phyloP scores from a whole-genome alignment of 2,113 vertebrate genomes.

The Miniopterus natalensis region DNA sequence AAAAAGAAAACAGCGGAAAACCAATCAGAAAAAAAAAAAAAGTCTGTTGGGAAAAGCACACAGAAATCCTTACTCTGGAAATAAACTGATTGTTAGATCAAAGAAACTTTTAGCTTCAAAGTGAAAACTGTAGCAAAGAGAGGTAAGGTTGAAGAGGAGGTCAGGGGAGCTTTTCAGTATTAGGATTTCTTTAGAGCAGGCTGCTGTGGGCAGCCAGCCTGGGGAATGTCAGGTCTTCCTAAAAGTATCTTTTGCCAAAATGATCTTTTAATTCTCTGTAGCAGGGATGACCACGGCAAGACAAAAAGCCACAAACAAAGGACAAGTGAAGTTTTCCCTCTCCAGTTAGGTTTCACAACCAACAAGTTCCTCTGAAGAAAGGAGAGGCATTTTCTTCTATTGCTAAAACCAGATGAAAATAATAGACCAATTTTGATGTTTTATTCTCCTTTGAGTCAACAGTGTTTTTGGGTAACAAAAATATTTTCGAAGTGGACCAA shows the following conservation, averaged over 20 bases:
- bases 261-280: background rate
- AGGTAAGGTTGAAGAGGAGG: background rate
- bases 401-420: constrained; percentile 2
- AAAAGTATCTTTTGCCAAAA: no score
- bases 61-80: background rate
- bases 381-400: background rate
- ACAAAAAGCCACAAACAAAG: constrained; percentile 14
- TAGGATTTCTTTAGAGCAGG: background rate
- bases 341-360: background rate
- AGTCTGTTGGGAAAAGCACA: constrained; percentile 32
- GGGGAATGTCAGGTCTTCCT: background rate
- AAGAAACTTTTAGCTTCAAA: constrained; percentile 14
- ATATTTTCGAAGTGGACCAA: constrained; percentile 35
- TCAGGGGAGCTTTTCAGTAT: background rate
- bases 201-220: background rate
- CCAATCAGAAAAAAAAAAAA: background rate
- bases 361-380: constrained; percentile 30
- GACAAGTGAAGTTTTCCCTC: background rate
- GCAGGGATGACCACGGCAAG: background rate
- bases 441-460: constrained; percentile 16
- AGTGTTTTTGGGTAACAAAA: constrained; percentile 55
- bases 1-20: background rate
- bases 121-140: background rate
- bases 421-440: background rate
- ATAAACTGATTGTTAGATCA: constrained; percentile 21